Conservation (phyloP, 2,888 invertebrate genomes). For the Junonia oenone region DNA sequence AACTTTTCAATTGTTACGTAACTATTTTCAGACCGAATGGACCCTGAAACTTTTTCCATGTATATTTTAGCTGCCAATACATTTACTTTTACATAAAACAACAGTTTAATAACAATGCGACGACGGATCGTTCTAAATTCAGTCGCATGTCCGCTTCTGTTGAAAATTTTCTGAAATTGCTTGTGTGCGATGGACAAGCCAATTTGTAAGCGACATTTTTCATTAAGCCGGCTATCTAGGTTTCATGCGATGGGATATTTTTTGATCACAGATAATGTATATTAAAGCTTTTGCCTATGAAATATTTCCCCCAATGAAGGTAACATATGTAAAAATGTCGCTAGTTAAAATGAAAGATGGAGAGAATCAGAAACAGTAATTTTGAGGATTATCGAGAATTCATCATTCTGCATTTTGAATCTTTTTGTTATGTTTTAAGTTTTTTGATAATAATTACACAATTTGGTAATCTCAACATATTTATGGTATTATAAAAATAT, state of each 20-base stretch:
- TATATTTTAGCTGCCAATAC: background rate
- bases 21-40: too few species aligned
- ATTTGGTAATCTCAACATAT: too few species aligned
- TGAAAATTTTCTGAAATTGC: slow-evolving; percentile 20
- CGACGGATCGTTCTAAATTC: slow-evolving; percentile 7
- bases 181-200: slow-evolving; percentile 20
- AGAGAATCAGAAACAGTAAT: too few species aligned
- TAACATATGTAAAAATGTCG: background rate
- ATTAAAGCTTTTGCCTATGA: background rate
- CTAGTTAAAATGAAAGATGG: too few species aligned
- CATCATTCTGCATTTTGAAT: too few species aligned
- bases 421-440: too few species aligned
- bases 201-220: slow-evolving; percentile 23
- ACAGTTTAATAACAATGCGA: background rate
- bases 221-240: slow-evolving; percentile 11
- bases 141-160: slow-evolving; percentile 5
- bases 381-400: too few species aligned
- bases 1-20: too few species aligned
- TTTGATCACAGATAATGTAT: background rate
- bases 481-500: too few species aligned
- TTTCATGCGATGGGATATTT: slow-evolving; percentile 4
- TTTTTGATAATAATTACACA: too few species aligned
- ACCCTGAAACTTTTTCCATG: too few species aligned
- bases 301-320: background rate
- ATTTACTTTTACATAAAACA: background rate